Evolutionary conservation across 2,113 vertebrate species (phyloP).

Genomic region (Cyanocitta stelleri): DNA sequence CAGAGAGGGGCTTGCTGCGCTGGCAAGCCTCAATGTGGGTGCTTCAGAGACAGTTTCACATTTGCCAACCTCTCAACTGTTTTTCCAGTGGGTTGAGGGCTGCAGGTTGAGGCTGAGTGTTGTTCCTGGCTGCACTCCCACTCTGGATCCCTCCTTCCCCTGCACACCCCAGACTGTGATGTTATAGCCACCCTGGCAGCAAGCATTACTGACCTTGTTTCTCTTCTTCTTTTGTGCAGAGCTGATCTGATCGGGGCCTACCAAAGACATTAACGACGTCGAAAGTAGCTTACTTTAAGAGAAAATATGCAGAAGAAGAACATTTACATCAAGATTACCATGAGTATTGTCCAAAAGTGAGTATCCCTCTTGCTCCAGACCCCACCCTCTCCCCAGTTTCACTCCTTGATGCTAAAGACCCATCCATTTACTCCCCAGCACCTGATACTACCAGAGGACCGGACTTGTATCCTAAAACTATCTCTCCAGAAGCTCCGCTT

Average conservation of each 20-base stretch:
- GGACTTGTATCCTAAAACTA: slow-evolving; percentile 92
- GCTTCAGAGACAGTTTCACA: background rate
- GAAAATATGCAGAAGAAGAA: slow-evolving; percentile 99
- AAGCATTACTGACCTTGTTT: background rate
- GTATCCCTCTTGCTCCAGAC: background rate
- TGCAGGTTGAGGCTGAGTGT: background rate
- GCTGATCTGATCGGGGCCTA: slow-evolving; percentile 69
- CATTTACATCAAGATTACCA: slow-evolving; percentile 91
- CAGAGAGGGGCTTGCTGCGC: background rate
- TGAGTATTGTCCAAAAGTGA: slow-evolving; percentile 95
- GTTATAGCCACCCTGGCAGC: background rate
- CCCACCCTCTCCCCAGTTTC: background rate
- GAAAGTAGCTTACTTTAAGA: slow-evolving; percentile 99
- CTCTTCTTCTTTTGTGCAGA: slow-evolving; percentile 42
- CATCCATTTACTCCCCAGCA: slow-evolving; percentile 73
- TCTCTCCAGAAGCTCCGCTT: slow-evolving; percentile 97
- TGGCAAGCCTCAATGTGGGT: background rate
- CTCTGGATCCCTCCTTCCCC: background rate
- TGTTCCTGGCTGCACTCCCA: background rate
- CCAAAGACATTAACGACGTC: slow-evolving; percentile 89
- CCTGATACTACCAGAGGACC: slow-evolving; percentile 93
- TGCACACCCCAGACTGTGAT: fast-evolving
- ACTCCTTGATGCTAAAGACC: background rate
- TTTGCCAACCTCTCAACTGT: background rate
- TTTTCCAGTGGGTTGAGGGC: background rate